Base-by-base conservation (phyloP, 2,113 vertebrate species). In the Pachyramphus minor region DNA sequence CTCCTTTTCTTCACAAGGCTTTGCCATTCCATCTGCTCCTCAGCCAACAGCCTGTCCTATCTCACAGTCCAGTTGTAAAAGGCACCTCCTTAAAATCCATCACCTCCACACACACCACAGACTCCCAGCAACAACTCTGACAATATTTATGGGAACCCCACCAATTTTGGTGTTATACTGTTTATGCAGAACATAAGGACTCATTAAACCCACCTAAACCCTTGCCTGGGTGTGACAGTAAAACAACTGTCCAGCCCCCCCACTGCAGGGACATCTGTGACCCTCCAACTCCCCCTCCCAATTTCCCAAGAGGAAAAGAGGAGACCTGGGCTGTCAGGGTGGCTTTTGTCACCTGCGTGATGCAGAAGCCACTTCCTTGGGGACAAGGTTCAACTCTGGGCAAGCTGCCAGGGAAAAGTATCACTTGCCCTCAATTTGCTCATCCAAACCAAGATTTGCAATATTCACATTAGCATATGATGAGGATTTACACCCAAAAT, bases 121-220 rank as follows among this genome's bases (percentile, higher is more conserved):
- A 2, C 10, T 25, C 39, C 45, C 72, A 71, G 25, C 22, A 7
- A 2, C 31, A 5, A 18, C 8, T 44, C 5, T 12, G 35, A 28
- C 12, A 8, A 2, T 8, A 31, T 66, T 7, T 8, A 18, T 4
- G 9, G 41, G 18, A 44, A 37, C 12, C 31, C 14, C 39, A 6
- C 23, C 4, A 1, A 2, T 30, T 50, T 35, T 9, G 19, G 35
- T 21, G 21, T 7, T 3, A 0, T 3, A 5, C 9, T 16, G 7
- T 8, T 59, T 7, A 21, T 3, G 2, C 44, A 14, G 35, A 45
- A 28, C 0, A 0, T 1, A 39, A 44, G 22, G 56, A 35, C 24
- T 23, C 5, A 4, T 2, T 25, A 55, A 56, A 8, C 35, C 63
- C 64, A 47, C 30, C 60, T 12, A 41, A 78, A 33, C 1, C 59